Percentiles rank a stretch among this genome's conserved stretches.
phyloP scores from a whole-genome alignment of 2,797 vertebrate genomes.

The Syngnathus rostellatus region DNA sequence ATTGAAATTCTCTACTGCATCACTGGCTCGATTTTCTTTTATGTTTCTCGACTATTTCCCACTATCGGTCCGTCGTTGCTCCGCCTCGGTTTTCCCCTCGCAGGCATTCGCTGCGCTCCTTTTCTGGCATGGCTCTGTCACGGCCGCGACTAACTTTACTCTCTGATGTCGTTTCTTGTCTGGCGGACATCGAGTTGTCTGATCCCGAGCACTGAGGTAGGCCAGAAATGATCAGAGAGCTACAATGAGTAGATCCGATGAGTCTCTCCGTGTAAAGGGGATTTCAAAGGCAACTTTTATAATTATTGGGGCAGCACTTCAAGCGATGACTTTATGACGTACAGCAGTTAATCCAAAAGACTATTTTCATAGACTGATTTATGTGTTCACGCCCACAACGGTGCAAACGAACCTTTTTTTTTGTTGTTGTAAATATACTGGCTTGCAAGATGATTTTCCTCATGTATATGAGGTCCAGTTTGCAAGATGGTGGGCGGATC shows the following conservation, averaged over 20 bases:
- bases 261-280: constrained; percentile 12
- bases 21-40: constrained; percentile 15
- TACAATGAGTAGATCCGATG: constrained; percentile 31
- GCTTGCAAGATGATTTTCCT: neutral
- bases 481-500: neutral
- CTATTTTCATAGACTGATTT: neutral
- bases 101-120: constrained; percentile 23
- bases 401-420: too few species aligned
- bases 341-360: neutral
- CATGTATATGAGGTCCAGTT: neutral
- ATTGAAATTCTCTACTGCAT: constrained; percentile 23
- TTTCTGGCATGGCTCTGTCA: constrained; percentile 19
- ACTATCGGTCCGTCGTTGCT: constrained; percentile 40
- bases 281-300: constrained; percentile 24
- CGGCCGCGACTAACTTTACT: constrained; percentile 2
- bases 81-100: constrained; percentile 24
- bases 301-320: constrained; percentile 9
- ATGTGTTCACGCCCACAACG: too few species aligned
- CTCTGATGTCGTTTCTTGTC: constrained; percentile 29
- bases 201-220: constrained; percentile 32
- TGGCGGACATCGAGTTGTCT: constrained; percentile 32
- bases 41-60: constrained; percentile 28
- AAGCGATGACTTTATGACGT: neutral
- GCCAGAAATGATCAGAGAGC: constrained; percentile 41
- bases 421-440: too few species aligned